Evolutionary conservation across 1,140 invertebrate genomes (phyloP), one percentile per base, ranked within the genome.

Genomic region (Drosophila ercepeae): DNA sequence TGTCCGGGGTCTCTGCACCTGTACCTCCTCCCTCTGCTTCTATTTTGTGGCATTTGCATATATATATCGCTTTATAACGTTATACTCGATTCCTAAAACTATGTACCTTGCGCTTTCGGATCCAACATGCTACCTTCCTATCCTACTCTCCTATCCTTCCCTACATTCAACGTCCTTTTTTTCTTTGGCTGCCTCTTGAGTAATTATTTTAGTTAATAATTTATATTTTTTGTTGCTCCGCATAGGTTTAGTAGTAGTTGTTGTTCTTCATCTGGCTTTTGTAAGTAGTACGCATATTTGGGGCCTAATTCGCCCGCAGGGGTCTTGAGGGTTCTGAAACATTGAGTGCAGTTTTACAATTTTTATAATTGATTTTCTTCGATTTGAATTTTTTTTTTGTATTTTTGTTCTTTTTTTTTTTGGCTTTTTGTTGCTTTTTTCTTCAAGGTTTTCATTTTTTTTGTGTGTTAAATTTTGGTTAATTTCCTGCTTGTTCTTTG

Each of bases 291-390:
- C 60, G 63, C 69, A 51, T 49, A 41, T 51, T 52, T 48, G 59
- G 65, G 75, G 36, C 34, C 21, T 48, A 64, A 53, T 67, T 32
- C 44, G 58, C 68, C 68, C 75, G 11, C 57, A 42, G 63, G 52
- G 53, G 44, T 55, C 5, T 63, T 64, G 41, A 39, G 54, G 57
- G 72, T 61, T 69, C 60, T 88, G 82, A 86, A 86, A 86, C 82
- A 82, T 88, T 77, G 69, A 89, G 84, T 89, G 84, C 78, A 89
- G 53, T 89, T 89, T 89, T 78, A 74, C 68, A 81, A 76, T 88
- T 88, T 86, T 67, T 59, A 32, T 75, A 68, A 68, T 68, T 68
- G 64, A 68, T 67, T 53, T 67, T 67, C 39, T 27, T 86, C 44
- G 34, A 78, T 68, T 69, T 55, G 11, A 32, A 32, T 75, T 19